These are phyloP conservation scores for Gasteruption jaculator DNA, from an alignment of 2,888 invertebrate genomes.

Conservation along the genomic window DNA sequence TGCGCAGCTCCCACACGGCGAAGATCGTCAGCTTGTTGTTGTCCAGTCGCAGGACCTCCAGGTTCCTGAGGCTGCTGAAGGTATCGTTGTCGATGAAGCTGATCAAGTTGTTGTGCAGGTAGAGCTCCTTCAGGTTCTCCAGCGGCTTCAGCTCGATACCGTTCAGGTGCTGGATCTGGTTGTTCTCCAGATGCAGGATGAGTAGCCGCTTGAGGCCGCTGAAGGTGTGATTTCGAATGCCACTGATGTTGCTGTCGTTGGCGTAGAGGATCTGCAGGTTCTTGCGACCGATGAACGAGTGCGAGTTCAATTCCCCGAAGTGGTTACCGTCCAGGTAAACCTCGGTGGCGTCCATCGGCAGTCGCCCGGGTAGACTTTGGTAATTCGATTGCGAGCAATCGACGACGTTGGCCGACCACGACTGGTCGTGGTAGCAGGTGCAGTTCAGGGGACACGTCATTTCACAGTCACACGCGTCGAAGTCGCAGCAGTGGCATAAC, in stretches of 20 bases:
- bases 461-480: conserved; percentile 95
- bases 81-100: conserved; percentile 80
- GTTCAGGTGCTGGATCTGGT: conserved; percentile 71
- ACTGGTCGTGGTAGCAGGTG: conserved; percentile 91
- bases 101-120: conserved; percentile 82
- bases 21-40: conserved; percentile 78
- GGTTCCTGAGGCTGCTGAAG: conserved; percentile 72
- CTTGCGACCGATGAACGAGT: conserved; percentile 88
- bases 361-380: conserved; percentile 76
- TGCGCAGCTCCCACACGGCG: conserved; percentile 79
- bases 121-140: conserved; percentile 78
- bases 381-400: conserved; percentile 82
- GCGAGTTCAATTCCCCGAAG: conserved; percentile 80
- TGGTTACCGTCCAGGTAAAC: conserved; percentile 90
- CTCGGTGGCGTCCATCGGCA: conserved; percentile 95
- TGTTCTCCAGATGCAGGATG: conserved; percentile 82
- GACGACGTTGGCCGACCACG: conserved; percentile 90
- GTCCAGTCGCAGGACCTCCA: conserved; percentile 81
- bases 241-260: conserved; percentile 82
- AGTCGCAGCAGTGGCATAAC: conserved; percentile 93
- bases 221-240: conserved; percentile 86
- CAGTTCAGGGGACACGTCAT: conserved; percentile 94
- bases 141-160: conserved; percentile 81
- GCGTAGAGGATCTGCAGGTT: conserved; percentile 83
- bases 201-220: conserved; percentile 77